Percentiles rank a stretch among this genome's conserved stretches.
These are phyloP conservation scores for Patiria pectinifera DNA, from an alignment of 53 echinoderm and acorn worm species.

Conservation along the genomic window DNA sequence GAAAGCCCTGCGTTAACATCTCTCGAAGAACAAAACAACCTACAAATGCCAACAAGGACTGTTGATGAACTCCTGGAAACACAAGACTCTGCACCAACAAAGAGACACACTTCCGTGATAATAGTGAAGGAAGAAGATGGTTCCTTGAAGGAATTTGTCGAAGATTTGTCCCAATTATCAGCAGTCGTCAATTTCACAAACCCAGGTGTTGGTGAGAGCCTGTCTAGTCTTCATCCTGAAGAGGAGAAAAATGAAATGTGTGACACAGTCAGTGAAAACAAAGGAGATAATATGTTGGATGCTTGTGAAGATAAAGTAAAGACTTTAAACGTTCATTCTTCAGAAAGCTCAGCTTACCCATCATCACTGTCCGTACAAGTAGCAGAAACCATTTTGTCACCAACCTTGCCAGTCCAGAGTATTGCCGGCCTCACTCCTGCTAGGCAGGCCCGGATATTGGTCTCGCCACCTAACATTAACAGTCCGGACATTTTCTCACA, in stretches of 20 bases:
- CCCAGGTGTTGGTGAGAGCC: background rate
- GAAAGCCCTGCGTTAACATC: background rate
- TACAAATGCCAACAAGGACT: background rate
- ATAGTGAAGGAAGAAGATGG: slow-evolving; percentile 42
- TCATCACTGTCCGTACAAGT: background rate
- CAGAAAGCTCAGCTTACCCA: slow-evolving; percentile 1
- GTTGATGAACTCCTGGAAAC: slow-evolving; percentile 8
- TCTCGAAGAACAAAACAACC: background rate
- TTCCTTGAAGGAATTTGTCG: slow-evolving; percentile 39
- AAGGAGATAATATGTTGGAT: background rate
- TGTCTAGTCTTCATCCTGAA: background rate
- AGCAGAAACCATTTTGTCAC: background rate
- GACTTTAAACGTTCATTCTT: background rate
- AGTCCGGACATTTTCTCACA: slow-evolving; percentile 78
- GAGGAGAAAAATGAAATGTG: background rate
- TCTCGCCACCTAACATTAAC: slow-evolving; percentile 7
- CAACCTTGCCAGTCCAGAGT: background rate
- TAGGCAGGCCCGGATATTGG: background rate
- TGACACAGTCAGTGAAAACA: background rate
- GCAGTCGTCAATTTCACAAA: background rate
- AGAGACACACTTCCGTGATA: background rate
- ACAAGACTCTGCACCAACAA: background rate
- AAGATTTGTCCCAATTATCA: slow-evolving; percentile 16
- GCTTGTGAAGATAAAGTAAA: background rate
- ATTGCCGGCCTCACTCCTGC: background rate